Base-by-base conservation (phyloP, 2,113 vertebrate species). In the Eidolon helvum region DNA sequence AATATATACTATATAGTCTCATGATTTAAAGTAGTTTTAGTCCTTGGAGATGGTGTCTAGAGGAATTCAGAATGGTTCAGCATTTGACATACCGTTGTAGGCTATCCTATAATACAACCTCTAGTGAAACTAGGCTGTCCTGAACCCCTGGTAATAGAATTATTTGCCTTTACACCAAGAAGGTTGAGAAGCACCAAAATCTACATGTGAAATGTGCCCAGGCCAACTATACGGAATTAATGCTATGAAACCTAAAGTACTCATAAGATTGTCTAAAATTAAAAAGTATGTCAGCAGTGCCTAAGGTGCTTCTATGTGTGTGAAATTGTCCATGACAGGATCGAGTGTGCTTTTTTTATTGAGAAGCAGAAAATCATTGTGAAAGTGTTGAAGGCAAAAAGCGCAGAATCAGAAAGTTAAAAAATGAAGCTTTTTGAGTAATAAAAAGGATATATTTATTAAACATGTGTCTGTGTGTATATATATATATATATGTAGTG, bases 21-120 rank as follows among this genome's bases (percentile, higher is more conserved):
- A 40, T 53, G n/a, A 24, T 65, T 93, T 88, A 74, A 69, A 96
- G 35, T 87, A 78, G 61, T 40, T 96, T 87, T 55, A 65, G 35
- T 55, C 35, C 28, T 61, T 59, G 3, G 57, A 57, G 22, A 55
- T 45, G 5, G 45, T 57, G 35, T 74, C 66, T 89, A 43, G 45
- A 45, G 30, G 35, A 35, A 82, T 82, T 30, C 5, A 74, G 30
- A 80, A 55, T 55, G 5, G 30, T 35, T 43, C 21, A 33, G 16
- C 45, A 55, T 65, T 21, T 65, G 86, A 59, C 35, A 45, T 10
- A 16, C 66, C 21, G 16, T 74, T 30, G n/a, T 65, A 65, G 30
- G 75, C 19, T 87, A 38, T 59, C 21, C 30, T 63, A 63, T 19
- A 35, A 72, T 50, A 55, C 8, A 28, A 35, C 30, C 66, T 83